Conservation (phyloP, 2,113 vertebrate genomes). For the Limanda limanda region DNA sequence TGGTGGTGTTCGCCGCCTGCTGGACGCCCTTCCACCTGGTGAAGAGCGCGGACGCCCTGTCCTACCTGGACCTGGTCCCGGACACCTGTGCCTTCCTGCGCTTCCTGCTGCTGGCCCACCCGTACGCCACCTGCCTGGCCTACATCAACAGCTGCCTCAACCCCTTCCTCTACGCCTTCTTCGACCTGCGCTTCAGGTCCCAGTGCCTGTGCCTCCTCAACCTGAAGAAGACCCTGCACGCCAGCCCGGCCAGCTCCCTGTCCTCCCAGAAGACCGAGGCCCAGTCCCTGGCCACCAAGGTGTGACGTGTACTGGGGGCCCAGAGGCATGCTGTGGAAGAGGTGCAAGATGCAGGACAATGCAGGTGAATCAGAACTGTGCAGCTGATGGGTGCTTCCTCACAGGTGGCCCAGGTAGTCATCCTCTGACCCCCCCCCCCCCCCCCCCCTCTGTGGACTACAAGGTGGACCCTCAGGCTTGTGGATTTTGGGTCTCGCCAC, state of each 20-base stretch:
- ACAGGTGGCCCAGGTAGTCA: conserved; percentile 11
- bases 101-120: conserved; percentile 84
- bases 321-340: conserved; percentile 42
- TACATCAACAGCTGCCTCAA: conserved; percentile 92
- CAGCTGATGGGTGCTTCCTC: conserved; percentile 5
- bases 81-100: conserved; percentile 81
- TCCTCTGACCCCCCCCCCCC: not conserved
- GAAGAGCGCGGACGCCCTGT: conserved; percentile 85
- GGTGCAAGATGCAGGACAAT: conserved; percentile 48
- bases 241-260: conserved; percentile 78
- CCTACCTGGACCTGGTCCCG: conserved; percentile 80
- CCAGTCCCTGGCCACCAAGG: conserved; percentile 85
- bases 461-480: conserved; percentile 13
- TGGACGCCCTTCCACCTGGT: conserved; percentile 89
- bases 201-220: conserved; percentile 85
- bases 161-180: conserved; percentile 89
- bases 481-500: conserved; percentile 34
- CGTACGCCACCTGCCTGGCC: conserved; percentile 88
- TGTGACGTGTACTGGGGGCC: conserved; percentile 73
- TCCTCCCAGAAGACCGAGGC: conserved; percentile 88
- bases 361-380: conserved; percentile 49
- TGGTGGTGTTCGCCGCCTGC: conserved; percentile 86
- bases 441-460: not conserved
- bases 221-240: conserved; percentile 79
- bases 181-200: conserved; percentile 87